These are phyloP conservation scores for Paraescarpia echinospica DNA, from an alignment of 1,140 invertebrate genomes.

Conservation along the genomic window DNA sequence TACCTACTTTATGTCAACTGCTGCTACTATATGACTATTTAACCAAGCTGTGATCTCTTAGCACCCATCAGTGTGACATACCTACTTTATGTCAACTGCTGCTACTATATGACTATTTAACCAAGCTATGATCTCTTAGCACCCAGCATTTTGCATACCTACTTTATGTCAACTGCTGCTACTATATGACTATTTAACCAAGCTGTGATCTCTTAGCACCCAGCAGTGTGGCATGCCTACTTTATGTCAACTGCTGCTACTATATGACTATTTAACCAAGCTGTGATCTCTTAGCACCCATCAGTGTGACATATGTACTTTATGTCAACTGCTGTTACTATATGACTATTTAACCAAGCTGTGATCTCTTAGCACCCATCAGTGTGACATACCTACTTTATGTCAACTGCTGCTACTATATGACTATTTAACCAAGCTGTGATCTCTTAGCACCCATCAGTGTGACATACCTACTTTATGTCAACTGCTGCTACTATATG, in stretches of 20 bases:
- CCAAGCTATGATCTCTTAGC: not conserved
- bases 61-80: not conserved
- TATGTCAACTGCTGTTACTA: not conserved
- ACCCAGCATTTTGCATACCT: not conserved
- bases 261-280: not conserved
- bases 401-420: not conserved
- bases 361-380: not conserved
- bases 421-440: not conserved
- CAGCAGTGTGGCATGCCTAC: not conserved
- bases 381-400: not conserved
- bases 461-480: not conserved
- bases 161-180: not conserved
- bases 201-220: not conserved
- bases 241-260: not conserved
- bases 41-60: not conserved
- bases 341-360: not conserved
- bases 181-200: not conserved
- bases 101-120: not conserved
- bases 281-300: not conserved
- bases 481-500: not conserved
- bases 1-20: not conserved
- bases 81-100: not conserved
- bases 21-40: not conserved
- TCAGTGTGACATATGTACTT: not conserved
- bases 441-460: not conserved